Percentiles rank a stretch among this genome's conserved stretches.
Evolutionary conservation across 2,113 vertebrate genomes (phyloP).

Genomic region (Axis porcinus): DNA sequence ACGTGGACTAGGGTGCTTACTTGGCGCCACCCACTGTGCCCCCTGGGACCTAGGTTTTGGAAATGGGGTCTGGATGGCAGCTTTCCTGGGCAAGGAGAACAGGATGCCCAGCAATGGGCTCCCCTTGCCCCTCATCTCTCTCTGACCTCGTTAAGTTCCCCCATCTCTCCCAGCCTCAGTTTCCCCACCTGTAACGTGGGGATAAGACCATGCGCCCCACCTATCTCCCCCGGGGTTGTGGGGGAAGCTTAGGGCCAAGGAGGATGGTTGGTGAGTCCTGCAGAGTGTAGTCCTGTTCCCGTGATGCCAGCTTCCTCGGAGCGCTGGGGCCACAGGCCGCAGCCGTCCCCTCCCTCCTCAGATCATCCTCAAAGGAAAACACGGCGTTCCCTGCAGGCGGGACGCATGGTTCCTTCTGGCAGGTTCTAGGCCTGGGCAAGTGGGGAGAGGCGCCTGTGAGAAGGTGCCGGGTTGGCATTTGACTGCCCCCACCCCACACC

Average conservation of each 20-base stretch:
- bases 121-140: neutral
- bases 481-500: neutral
- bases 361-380: neutral
- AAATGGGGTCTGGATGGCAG: neutral
- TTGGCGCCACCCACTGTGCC: neutral
- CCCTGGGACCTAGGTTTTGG: neutral
- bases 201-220: rapidly evolving
- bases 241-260: neutral
- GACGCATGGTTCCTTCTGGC: rapidly evolving
- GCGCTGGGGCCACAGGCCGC: neutral
- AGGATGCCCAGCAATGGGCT: neutral
- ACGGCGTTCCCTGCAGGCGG: neutral
- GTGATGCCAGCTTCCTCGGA: neutral
- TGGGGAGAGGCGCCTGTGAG: neutral
- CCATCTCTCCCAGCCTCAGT: neutral
- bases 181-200: neutral
- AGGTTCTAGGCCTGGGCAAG: neutral
- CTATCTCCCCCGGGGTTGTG: neutral
- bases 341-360: neutral
- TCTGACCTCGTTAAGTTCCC: neutral
- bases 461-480: neutral
- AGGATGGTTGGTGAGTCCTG: neutral
- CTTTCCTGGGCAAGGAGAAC: neutral
- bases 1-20: neutral
- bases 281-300: too few relatives aligned